Evolutionary conservation across 2,113 vertebrate genomes (phyloP).

Genomic region (Heterochromis multidens): DNA sequence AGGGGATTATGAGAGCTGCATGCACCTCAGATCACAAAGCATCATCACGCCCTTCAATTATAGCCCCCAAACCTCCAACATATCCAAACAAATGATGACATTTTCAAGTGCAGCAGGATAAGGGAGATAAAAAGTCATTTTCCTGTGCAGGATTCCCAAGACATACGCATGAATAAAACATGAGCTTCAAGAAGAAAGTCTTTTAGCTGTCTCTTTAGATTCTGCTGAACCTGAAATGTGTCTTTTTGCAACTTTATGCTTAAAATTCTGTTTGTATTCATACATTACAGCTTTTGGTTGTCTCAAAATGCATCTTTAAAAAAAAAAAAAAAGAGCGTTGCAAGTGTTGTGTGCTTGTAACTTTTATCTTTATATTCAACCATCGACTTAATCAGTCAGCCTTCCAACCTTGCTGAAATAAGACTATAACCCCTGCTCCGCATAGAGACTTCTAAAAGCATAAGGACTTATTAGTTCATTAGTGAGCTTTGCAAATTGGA

Average conservation of each 20-base stretch:
- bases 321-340: not conserved
- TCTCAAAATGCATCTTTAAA: not conserved
- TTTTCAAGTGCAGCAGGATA: conserved; percentile 39
- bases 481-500: not conserved
- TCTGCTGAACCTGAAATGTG: conserved; percentile 11
- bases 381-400: not conserved
- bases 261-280: not conserved
- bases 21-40: not conserved
- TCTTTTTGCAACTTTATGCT: not conserved
- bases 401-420: not conserved
- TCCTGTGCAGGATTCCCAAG: conserved; percentile 33
- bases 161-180: conserved; percentile 63
- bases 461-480: not conserved
- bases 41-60: conserved; percentile 34
- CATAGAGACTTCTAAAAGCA: not conserved
- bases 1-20: not conserved
- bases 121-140: conserved; percentile 57
- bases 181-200: conserved; percentile 31
- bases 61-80: not conserved
- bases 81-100: conserved; percentile 52
- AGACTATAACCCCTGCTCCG: not conserved
- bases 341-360: not conserved
- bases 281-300: not conserved
- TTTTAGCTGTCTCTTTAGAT: conserved; percentile 40
- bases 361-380: not conserved